phyloP scores from a whole-genome alignment of 2,888 invertebrate species.

The Alloplasta piceator region DNA sequence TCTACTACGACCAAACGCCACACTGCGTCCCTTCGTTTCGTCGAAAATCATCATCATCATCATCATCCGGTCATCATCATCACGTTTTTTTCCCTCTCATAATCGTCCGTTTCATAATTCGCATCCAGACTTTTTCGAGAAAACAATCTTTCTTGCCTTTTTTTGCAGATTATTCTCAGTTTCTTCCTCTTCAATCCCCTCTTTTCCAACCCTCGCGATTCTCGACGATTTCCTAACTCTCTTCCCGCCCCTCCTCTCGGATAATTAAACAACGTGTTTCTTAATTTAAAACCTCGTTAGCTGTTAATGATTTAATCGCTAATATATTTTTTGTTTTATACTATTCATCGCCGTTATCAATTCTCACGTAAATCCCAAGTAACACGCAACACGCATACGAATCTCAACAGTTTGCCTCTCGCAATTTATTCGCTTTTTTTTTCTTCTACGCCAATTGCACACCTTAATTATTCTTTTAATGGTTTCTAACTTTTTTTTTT shows the following conservation, averaged over 20 bases:
- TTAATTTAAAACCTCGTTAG: constrained; percentile 74
- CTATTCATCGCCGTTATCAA: constrained; percentile 68
- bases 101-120: constrained; percentile 33
- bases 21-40: constrained; percentile 47
- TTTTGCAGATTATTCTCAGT: constrained; percentile 18
- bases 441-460: constrained; percentile 47
- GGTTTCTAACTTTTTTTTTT: constrained; percentile 17
- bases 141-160: constrained; percentile 21
- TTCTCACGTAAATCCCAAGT: constrained; percentile 45
- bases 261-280: constrained; percentile 60
- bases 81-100: constrained; percentile 28
- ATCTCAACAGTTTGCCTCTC: constrained; percentile 54
- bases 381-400: constrained; percentile 51
- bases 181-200: constrained; percentile 18
- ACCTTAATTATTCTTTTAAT: constrained; percentile 2
- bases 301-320: constrained; percentile 75
- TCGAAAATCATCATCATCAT: constrained; percentile 37
- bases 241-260: background rate
- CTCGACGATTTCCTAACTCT: background rate
- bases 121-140: constrained; percentile 23
- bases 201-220: constrained; percentile 16
- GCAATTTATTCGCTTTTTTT: background rate
- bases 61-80: constrained; percentile 28
- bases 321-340: constrained; percentile 72
- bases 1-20: constrained; percentile 53